These are phyloP conservation scores for Lagopus leucura DNA, from an alignment of 2,113 vertebrate species.

Conservation along the genomic window DNA sequence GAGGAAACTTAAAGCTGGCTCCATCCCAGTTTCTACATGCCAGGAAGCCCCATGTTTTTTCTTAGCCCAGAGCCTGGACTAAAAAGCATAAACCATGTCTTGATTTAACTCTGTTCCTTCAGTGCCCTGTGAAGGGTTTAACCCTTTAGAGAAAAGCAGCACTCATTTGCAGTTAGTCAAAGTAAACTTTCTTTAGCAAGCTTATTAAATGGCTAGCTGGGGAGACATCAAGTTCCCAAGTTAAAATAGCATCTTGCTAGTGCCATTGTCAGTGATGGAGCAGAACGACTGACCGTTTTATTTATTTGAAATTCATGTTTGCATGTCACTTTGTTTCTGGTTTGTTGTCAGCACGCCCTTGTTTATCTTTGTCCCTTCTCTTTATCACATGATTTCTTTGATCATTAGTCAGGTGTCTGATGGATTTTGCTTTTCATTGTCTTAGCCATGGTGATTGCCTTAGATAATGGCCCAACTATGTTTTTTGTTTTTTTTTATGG, in stretches of 20 bases:
- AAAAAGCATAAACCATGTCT: neutral
- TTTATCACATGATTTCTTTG: constrained; percentile 57
- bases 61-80: neutral
- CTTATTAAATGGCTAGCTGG: neutral
- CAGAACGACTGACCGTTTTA: constrained; percentile 50
- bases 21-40: neutral
- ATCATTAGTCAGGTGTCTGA: constrained; percentile 65
- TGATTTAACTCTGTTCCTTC: neutral
- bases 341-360: constrained; percentile 63
- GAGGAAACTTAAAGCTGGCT: neutral
- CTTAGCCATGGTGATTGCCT: constrained; percentile 58
- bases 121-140: neutral
- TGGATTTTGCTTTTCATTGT: constrained; percentile 64
- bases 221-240: neutral
- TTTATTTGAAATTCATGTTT: constrained; percentile 24
- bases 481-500: constrained; percentile 34
- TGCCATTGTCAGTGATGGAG: constrained; percentile 49
- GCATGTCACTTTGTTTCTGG: neutral
- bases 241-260: rapidly evolving
- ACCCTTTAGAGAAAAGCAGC: constrained; percentile 17
- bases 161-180: neutral
- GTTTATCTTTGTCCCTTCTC: constrained; percentile 37
- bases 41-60: neutral
- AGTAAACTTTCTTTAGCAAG: constrained; percentile 12
- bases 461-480: constrained; percentile 42